Conservation (phyloP, 2,797 vertebrate species). For the Sitta carolinensis region DNA sequence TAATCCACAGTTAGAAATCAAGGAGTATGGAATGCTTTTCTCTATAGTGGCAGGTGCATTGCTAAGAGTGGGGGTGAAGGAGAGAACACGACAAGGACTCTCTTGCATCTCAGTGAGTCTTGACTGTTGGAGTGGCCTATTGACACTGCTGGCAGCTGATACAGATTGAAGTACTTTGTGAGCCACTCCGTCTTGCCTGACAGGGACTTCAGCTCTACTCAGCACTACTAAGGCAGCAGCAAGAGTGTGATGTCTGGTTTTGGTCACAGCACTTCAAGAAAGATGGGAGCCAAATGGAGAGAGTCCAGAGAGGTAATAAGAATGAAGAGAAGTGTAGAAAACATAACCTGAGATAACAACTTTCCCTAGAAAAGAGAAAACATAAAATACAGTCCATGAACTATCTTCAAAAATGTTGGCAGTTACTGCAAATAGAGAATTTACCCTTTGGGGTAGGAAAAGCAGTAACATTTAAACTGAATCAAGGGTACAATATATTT, state of each 20-base stretch:
- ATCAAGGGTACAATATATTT: neutral
- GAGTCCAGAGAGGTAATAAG: neutral
- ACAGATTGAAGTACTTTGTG: neutral
- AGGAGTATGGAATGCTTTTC: neutral
- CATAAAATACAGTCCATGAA: neutral
- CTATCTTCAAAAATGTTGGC: neutral
- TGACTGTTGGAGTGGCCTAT: constrained; percentile 35
- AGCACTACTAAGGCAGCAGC: neutral
- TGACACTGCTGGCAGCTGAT: constrained; percentile 16
- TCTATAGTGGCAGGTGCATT: neutral
- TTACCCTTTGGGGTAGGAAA: neutral
- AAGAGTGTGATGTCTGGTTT: neutral
- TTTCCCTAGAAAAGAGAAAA: neutral
- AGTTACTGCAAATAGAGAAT: neutral
- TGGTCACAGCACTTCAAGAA: neutral
- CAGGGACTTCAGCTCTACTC: neutral
- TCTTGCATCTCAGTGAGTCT: constrained; percentile 20
- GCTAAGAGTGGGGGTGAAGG: neutral
- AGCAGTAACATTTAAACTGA: neutral
- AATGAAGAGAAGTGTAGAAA: neutral
- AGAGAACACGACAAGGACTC: constrained; percentile 8
- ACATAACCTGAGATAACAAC: neutral
- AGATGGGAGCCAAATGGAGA: neutral
- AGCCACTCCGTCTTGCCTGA: neutral
- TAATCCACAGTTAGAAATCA: constrained; percentile 3